These are phyloP conservation scores for Lepidothrix coronata DNA, from an alignment of 2,113 vertebrate species.

Conservation along the genomic window DNA sequence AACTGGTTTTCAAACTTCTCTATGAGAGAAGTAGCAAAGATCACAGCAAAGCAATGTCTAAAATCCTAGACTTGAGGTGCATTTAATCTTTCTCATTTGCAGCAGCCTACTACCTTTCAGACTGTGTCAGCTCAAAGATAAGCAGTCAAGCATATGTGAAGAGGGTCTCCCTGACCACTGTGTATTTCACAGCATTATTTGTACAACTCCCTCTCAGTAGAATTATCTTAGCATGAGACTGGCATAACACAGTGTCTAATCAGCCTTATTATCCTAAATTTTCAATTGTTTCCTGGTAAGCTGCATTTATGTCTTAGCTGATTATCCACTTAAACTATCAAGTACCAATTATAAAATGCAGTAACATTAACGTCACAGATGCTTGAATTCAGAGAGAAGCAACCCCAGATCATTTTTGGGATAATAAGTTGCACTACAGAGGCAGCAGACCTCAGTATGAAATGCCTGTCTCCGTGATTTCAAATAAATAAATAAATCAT, in stretches of 20 bases:
- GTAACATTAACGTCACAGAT: constrained; percentile 43
- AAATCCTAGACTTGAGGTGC: not conserved
- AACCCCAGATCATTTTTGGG: not conserved
- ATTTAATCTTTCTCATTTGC: not conserved
- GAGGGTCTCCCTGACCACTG: not conserved
- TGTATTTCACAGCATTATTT: not conserved
- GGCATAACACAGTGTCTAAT: not conserved
- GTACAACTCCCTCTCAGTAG: not conserved
- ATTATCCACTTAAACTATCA: constrained; percentile 68
- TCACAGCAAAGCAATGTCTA: not conserved
- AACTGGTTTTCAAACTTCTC: not conserved
- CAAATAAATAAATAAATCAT: not conserved
- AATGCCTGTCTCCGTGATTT: not conserved
- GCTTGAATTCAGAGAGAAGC: not conserved
- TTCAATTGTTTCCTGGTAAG: constrained; percentile 68
- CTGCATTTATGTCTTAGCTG: constrained; percentile 57
- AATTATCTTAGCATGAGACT: constrained; percentile 42
- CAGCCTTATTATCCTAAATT: constrained; percentile 60
- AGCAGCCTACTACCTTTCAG: not conserved
- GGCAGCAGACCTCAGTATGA: not conserved
- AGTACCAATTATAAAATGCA: constrained; percentile 61
- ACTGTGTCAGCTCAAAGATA: not conserved
- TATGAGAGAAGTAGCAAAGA: not conserved
- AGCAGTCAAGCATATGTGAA: not conserved
- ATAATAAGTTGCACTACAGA: not conserved